Evolutionary conservation across 2,113 vertebrate species (phyloP).

Genomic region (Hassar affinis): DNA sequence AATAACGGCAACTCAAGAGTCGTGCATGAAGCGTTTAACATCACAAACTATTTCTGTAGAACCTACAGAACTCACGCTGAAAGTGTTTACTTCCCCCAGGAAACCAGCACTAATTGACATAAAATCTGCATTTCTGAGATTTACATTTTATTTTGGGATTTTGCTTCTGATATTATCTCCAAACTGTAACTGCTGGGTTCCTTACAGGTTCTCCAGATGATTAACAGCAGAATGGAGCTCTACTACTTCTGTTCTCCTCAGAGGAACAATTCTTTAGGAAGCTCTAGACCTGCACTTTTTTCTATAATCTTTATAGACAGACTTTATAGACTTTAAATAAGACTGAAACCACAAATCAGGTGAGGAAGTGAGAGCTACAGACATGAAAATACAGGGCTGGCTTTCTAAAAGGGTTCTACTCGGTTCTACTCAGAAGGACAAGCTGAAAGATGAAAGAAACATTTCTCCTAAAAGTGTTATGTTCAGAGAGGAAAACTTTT

Average conservation of each 20-base stretch:
- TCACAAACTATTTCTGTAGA: too few species aligned
- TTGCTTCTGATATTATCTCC: background rate
- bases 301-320: too few species aligned
- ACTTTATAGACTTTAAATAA: background rate
- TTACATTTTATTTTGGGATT: background rate
- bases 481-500: background rate
- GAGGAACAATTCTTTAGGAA: too few species aligned
- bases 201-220: background rate
- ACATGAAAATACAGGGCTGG: background rate
- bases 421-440: background rate
- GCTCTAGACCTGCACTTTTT: too few species aligned
- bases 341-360: background rate
- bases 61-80: too few species aligned
- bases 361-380: background rate
- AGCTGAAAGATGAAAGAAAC: background rate
- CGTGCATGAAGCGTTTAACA: too few species aligned
- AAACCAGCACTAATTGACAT: background rate
- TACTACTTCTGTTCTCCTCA: background rate
- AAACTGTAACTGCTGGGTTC: background rate
- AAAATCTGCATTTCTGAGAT: background rate
- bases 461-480: background rate
- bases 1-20: too few species aligned
- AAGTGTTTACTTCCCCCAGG: background rate
- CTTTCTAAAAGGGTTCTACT: background rate
- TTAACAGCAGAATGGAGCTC: too few species aligned